These are phyloP conservation scores for Salvelinus sp. DNA, from an alignment of 2,113 vertebrate genomes.

Conservation along the genomic window DNA sequence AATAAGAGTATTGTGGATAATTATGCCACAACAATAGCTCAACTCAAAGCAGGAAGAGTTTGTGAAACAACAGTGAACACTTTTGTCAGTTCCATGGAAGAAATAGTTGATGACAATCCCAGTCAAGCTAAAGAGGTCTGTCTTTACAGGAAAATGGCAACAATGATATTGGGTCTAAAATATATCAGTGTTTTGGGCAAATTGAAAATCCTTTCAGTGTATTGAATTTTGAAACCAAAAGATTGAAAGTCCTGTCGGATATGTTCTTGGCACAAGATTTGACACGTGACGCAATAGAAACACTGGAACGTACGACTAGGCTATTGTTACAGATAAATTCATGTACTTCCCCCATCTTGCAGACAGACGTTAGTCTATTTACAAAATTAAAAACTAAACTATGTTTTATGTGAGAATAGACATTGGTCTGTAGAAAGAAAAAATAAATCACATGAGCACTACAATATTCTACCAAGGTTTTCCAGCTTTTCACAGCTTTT, in stretches of 20 bases:
- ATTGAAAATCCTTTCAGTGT: slow-evolving; percentile 13
- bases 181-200: slow-evolving; percentile 24
- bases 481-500: too few relatives aligned
- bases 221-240: slow-evolving; percentile 40
- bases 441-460: too few relatives aligned
- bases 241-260: not conserved
- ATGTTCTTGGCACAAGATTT: slow-evolving; percentile 27
- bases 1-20: slow-evolving; percentile 35
- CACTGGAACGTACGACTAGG: slow-evolving; percentile 26
- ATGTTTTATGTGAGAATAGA: too few relatives aligned
- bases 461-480: too few relatives aligned
- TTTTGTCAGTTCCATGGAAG: slow-evolving; percentile 30
- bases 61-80: slow-evolving; percentile 18
- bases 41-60: slow-evolving; percentile 33
- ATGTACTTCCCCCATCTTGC: slow-evolving; percentile 22
- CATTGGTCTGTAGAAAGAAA: too few relatives aligned
- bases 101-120: slow-evolving; percentile 26
- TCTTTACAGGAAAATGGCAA: slow-evolving; percentile 1
- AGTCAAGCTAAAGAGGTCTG: slow-evolving; percentile 8
- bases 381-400: not conserved
- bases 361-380: slow-evolving; percentile 13
- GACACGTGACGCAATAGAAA: slow-evolving; percentile 10
- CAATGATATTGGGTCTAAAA: slow-evolving; percentile 8
- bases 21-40: slow-evolving; percentile 23
- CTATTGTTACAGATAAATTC: slow-evolving; percentile 15